Evolutionary conservation across 2,797 vertebrate genomes (phyloP).

Genomic region (Syngnathus acus): DNA sequence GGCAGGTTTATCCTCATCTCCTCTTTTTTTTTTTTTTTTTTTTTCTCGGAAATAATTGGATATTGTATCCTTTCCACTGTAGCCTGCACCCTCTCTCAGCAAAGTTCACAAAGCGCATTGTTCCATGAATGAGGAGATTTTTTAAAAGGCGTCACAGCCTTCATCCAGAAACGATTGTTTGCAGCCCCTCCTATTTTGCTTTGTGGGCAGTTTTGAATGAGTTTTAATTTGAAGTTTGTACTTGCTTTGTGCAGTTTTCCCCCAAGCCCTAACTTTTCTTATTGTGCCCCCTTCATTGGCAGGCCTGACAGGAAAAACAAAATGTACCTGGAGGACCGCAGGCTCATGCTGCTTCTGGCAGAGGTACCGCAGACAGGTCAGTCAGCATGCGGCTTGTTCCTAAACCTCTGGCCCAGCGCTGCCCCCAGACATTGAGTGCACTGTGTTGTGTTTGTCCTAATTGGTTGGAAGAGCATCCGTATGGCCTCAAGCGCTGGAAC

Average conservation of each 20-base stretch:
- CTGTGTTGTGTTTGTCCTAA: conserved; percentile 14
- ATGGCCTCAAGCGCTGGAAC: conserved; percentile 13
- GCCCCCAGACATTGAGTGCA: too few species aligned
- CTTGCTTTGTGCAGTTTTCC: not conserved
- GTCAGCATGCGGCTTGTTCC: conserved; percentile 21
- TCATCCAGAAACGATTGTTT: too few species aligned
- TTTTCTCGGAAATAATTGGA: conserved; percentile 54
- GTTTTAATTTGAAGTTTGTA: not conserved
- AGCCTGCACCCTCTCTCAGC: conserved; percentile 3
- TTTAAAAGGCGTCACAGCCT: not conserved
- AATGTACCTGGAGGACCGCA: conserved; percentile 53
- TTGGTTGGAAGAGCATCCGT: conserved; percentile 25
- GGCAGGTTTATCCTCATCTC: conserved; percentile 37
- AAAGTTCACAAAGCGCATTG: not conserved
- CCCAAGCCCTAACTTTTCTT: not conserved
- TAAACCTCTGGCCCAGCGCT: not conserved
- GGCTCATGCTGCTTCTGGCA: conserved; percentile 68
- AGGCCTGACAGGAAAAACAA: conserved; percentile 52
- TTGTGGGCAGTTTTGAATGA: not conserved
- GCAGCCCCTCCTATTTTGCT: not conserved
- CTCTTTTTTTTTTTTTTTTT: conserved; percentile 24
- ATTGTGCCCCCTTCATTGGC: conserved; percentile 28
- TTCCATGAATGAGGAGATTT: not conserved
- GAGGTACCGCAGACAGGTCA: conserved; percentile 81
- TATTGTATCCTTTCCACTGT: conserved; percentile 17